Percentiles rank a stretch among this genome's conserved stretches.
Conservation (phyloP, 2,888 invertebrate genomes). For the Cheilosia vulpina region DNA sequence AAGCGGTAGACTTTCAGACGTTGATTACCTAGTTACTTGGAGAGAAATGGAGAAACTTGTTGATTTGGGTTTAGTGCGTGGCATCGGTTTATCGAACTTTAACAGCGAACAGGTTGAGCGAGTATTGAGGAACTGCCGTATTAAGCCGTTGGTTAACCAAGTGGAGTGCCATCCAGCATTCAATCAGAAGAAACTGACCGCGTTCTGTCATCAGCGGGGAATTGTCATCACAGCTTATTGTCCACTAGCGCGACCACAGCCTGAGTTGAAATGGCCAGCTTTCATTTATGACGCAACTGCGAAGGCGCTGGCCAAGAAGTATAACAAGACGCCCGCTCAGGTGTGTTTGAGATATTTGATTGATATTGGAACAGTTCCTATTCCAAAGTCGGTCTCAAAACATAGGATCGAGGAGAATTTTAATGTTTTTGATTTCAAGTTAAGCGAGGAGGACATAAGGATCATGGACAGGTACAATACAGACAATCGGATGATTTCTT, state of each 20-base stretch:
- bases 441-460: constrained; percentile 84
- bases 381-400: constrained; percentile 85
- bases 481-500: constrained; percentile 80
- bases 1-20: constrained; percentile 79
- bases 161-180: constrained; percentile 83
- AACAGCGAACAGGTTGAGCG: constrained; percentile 81
- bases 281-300: constrained; percentile 82
- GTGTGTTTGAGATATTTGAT: constrained; percentile 86
- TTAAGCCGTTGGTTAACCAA: constrained; percentile 82
- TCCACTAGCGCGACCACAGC: constrained; percentile 88
- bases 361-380: constrained; percentile 84
- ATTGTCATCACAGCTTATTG: constrained; percentile 89
- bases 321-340: constrained; percentile 87
- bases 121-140: constrained; percentile 79
- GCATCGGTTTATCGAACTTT: constrained; percentile 82
- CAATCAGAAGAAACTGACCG: constrained; percentile 85
- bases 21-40: constrained; percentile 82
- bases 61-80: constrained; percentile 79
- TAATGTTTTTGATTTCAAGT: constrained; percentile 85
- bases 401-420: constrained; percentile 85
- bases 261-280: constrained; percentile 84
- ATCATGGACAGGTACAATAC: constrained; percentile 70
- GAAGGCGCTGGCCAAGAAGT: constrained; percentile 85
- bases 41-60: constrained; percentile 81
- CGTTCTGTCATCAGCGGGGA: constrained; percentile 87